A percentile compares a stretch with the other conserved stretches of the same genome.
phyloP scores from a whole-genome alignment of 1,140 invertebrate genomes.

The Hypsibius dujardini region DNA sequence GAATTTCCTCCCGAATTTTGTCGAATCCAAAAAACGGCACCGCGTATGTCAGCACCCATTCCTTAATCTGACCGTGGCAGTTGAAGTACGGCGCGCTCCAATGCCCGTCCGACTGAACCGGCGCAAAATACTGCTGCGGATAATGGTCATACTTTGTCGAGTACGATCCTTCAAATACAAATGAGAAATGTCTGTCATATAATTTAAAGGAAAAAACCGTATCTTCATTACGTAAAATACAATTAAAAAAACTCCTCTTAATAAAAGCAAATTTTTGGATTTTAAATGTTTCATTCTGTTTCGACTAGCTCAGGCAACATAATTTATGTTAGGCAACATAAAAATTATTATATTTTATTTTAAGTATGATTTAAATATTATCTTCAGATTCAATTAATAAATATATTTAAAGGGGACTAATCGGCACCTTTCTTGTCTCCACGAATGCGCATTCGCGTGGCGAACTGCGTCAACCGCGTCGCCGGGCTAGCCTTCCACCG shows the following conservation, averaged over 20 bases:
- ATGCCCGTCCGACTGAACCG: conserved; percentile 65
- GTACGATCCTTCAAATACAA: conserved; percentile 67
- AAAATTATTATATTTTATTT: too few species aligned
- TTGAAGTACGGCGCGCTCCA: conserved; percentile 87
- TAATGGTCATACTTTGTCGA: conserved; percentile 69
- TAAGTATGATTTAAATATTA: too few species aligned
- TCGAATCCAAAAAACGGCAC: conserved; percentile 90
- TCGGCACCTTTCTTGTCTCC: too few species aligned
- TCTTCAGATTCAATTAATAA: too few species aligned
- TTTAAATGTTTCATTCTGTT: too few species aligned
- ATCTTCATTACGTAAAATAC: too few species aligned
- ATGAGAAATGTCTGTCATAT: conserved; percentile 30
- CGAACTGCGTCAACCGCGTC: conserved; percentile 67
- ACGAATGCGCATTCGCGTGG: conserved; percentile 36
- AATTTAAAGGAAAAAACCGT: too few species aligned
- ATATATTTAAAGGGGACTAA: too few species aligned
- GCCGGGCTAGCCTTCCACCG: conserved; percentile 86
- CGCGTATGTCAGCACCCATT: conserved; percentile 86
- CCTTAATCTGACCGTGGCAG: conserved; percentile 52
- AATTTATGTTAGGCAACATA: too few species aligned
- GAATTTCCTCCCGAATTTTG: conserved; percentile 64
- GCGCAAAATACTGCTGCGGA: conserved; percentile 60
- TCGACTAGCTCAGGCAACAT: too few species aligned
- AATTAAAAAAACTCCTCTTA: too few species aligned
- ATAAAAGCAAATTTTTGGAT: too few species aligned